Evolutionary conservation across 1,140 invertebrate genomes (phyloP).

Genomic region (Bombus terrestris): DNA sequence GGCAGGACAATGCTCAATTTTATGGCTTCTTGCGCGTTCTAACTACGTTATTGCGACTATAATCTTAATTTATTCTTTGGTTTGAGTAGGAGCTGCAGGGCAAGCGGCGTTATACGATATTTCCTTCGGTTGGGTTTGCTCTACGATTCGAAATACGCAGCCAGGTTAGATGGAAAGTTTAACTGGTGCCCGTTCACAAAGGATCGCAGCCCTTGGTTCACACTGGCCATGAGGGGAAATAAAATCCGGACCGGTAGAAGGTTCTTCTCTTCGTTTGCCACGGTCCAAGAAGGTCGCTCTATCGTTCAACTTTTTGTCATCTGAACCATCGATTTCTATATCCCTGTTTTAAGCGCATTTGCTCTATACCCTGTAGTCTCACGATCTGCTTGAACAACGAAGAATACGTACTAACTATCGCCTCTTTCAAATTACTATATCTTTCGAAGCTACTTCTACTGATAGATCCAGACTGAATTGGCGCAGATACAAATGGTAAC

Average conservation of each 20-base stretch:
- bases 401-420: neutral
- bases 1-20: neutral
- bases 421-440: rapidly evolving
- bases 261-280: neutral
- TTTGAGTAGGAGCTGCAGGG: neutral
- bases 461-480: neutral
- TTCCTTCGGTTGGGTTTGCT: neutral
- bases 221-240: neutral
- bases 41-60: neutral
- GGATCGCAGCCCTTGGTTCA: conserved; percentile 27
- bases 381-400: too few relatives aligned
- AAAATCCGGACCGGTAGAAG: conserved; percentile 31
- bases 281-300: neutral
- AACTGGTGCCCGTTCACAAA: conserved; percentile 7
- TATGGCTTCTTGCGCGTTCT: neutral
- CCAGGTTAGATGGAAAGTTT: conserved; percentile 9
- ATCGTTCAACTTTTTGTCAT: neutral
- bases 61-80: neutral
- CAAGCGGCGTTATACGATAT: neutral
- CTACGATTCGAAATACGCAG: neutral
- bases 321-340: neutral
- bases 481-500: conserved; percentile 8
- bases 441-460: neutral
- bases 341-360: too few relatives aligned
- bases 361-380: too few relatives aligned